phyloP scores from a whole-genome alignment of 2,888 invertebrate genomes.

The Eupithecia subumbrata region DNA sequence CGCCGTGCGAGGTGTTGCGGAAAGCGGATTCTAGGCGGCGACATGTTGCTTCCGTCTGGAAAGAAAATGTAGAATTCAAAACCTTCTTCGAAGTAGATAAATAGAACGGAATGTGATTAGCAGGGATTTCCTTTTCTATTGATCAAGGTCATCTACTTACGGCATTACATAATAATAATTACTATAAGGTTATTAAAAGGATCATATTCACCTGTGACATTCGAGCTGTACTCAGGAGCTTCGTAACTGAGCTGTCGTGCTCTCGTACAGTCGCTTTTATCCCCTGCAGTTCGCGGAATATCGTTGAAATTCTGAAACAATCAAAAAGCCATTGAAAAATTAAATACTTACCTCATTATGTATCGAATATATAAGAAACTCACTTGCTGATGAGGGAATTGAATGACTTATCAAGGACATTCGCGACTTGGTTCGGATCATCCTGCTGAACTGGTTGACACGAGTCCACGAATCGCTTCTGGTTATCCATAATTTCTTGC shows the following conservation, averaged over 20 bases:
- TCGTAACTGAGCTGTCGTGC: slow-evolving; percentile 72
- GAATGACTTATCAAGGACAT: slow-evolving; percentile 85
- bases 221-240: slow-evolving; percentile 65
- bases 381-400: slow-evolving; percentile 86
- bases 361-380: slow-evolving; percentile 41
- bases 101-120: background rate
- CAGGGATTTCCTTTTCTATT: background rate
- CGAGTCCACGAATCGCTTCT: slow-evolving; percentile 86
- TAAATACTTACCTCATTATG: too few species aligned
- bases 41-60: slow-evolving; percentile 69
- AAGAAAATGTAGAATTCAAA: background rate
- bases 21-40: slow-evolving; percentile 71
- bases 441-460: slow-evolving; percentile 87
- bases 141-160: background rate
- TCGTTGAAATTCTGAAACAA: slow-evolving; percentile 79
- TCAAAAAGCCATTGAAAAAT: background rate
- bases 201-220: slow-evolving; percentile 61
- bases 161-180: background rate
- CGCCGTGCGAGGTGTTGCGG: slow-evolving; percentile 68
- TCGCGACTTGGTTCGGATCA: slow-evolving; percentile 85
- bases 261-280: slow-evolving; percentile 79
- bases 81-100: background rate
- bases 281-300: slow-evolving; percentile 82
- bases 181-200: background rate
- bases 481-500: slow-evolving; percentile 84